These are phyloP conservation scores for Sclerodermus sp. DNA, from an alignment of 2,888 invertebrate species.

Conservation along the genomic window DNA sequence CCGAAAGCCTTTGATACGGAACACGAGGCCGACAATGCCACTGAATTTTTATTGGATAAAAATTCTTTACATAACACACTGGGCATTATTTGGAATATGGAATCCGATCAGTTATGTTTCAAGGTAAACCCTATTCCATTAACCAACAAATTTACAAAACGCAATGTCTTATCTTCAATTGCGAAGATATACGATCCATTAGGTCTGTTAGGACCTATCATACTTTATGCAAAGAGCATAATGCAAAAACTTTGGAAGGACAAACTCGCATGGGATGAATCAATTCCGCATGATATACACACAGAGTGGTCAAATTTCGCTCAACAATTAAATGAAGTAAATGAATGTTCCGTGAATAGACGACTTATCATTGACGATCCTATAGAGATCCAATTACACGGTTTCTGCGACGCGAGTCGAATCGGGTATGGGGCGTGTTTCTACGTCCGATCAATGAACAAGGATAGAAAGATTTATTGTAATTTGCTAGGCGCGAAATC, in stretches of 20 bases:
- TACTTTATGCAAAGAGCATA: constrained; percentile 6
- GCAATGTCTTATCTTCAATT: not conserved
- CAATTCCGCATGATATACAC: constrained; percentile 5
- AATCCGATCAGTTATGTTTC: constrained; percentile 3
- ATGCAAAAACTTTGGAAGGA: constrained; percentile 14
- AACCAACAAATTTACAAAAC: constrained; percentile 2
- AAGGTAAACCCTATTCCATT: not conserved
- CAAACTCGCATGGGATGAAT: constrained; percentile 15
- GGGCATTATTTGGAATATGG: constrained; percentile 7
- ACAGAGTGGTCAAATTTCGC: constrained; percentile 9
- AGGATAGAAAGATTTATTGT: not conserved
- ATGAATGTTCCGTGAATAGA: constrained; percentile 3
- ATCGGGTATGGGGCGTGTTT: constrained; percentile 13
- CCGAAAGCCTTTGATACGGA: not conserved
- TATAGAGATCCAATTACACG: constrained; percentile 15
- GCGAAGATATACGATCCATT: constrained; percentile 11
- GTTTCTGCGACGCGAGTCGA: constrained; percentile 21
- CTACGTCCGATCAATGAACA: constrained; percentile 7
- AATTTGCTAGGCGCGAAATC: no score
- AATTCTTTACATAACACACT: not conserved
- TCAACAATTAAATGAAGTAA: not conserved
- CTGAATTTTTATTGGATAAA: not conserved
- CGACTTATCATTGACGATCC: not conserved
- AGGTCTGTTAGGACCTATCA: constrained; percentile 4
- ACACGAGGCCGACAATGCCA: not conserved